phyloP scores from a whole-genome alignment of 2,888 invertebrate species.

The Eilema caniola region DNA sequence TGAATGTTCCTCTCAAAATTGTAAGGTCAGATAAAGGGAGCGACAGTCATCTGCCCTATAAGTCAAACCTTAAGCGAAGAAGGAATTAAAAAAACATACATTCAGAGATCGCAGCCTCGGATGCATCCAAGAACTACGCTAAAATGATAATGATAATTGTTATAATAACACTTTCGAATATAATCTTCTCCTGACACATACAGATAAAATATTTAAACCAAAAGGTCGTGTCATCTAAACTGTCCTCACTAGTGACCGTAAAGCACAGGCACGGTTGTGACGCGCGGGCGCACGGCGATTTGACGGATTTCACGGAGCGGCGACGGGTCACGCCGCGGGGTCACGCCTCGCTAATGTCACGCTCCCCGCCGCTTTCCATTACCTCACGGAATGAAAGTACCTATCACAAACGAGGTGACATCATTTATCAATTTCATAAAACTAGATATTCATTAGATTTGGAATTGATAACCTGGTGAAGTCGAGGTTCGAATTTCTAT shows the following conservation, averaged over 20 bases:
- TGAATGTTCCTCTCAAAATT: too few species aligned
- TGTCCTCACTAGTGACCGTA: slow-evolving; percentile 54
- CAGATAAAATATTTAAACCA: not conserved
- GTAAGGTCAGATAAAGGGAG: too few species aligned
- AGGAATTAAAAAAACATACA: too few species aligned
- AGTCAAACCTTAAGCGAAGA: too few species aligned
- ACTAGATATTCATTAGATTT: slow-evolving; percentile 5
- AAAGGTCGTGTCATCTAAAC: slow-evolving; percentile 52
- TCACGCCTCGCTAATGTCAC: slow-evolving; percentile 82
- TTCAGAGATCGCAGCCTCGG: too few species aligned
- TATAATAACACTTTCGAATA: not conserved
- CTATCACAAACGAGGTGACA: slow-evolving; percentile 59
- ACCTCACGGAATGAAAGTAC: slow-evolving; percentile 75
- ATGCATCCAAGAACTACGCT: too few species aligned
- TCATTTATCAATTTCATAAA: slow-evolving; percentile 40
- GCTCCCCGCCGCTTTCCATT: slow-evolving; percentile 74
- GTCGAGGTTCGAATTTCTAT: not conserved
- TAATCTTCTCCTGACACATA: not conserved
- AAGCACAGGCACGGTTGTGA: slow-evolving; percentile 57
- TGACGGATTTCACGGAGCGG: slow-evolving; percentile 82
- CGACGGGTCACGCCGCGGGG: slow-evolving; percentile 77
- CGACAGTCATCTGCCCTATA: too few species aligned
- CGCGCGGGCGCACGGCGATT: slow-evolving; percentile 85
- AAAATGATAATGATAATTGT: too few species aligned
- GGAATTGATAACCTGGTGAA: not conserved